These are phyloP conservation scores for Ethmia dodecea DNA, from an alignment of 2,888 invertebrate species.

Conservation along the genomic window DNA sequence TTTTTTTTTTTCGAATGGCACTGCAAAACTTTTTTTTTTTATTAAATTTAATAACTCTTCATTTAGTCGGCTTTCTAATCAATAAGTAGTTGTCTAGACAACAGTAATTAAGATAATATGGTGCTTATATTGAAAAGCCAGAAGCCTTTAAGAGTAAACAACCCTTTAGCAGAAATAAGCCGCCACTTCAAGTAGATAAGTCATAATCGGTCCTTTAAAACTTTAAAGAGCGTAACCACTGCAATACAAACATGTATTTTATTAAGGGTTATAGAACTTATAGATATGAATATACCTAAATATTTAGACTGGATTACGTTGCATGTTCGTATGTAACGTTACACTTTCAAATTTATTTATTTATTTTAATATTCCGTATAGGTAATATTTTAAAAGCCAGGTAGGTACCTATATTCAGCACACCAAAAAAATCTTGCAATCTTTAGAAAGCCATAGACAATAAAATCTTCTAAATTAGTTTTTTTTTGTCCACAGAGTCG, in stretches of 20 bases:
- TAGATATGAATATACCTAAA: too few relatives aligned
- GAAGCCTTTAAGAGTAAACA: slow-evolving; percentile 44
- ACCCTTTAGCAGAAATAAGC: slow-evolving; percentile 53
- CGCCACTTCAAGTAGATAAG: slow-evolving; percentile 38
- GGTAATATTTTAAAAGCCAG: too few relatives aligned
- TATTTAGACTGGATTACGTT: too few relatives aligned
- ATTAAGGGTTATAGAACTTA: neutral
- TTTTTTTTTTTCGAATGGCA: neutral
- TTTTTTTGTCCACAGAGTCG: slow-evolving; percentile 58
- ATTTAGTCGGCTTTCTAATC: neutral
- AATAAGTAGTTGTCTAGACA: slow-evolving; percentile 42
- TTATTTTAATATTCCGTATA: too few relatives aligned
- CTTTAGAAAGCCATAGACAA: neutral
- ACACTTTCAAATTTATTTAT: too few relatives aligned
- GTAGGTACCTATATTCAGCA: too few relatives aligned
- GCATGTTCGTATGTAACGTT: too few relatives aligned
- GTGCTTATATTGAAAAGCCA: slow-evolving; percentile 23
- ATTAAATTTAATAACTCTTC: neutral
- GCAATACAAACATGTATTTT: too few relatives aligned
- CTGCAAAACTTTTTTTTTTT: neutral
- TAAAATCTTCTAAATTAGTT: neutral
- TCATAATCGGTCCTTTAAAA: slow-evolving; percentile 44
- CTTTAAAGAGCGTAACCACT: slow-evolving; percentile 12
- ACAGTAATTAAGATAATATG: slow-evolving; percentile 56
- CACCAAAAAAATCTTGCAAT: too few relatives aligned